Evolutionary conservation across 2,888 invertebrate genomes (phyloP).

Genomic region (Notodonta dromedarius): DNA sequence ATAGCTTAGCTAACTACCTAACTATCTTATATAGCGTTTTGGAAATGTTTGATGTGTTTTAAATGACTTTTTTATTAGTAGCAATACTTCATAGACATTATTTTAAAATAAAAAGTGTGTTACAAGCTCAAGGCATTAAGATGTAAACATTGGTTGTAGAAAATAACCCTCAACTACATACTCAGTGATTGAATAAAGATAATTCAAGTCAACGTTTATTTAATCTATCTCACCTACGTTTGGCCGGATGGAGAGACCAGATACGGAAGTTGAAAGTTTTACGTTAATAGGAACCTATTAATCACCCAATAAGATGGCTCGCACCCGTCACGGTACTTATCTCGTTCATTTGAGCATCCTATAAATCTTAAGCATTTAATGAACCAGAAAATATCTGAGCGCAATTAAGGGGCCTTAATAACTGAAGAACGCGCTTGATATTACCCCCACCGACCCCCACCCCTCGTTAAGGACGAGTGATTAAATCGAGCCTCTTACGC

Average conservation of each 20-base stretch:
- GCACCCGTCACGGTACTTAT: slow-evolving; percentile 49
- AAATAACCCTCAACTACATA: neutral
- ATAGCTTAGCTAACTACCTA: too few species aligned
- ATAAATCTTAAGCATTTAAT: slow-evolving; percentile 70
- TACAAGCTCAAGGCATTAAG: too few species aligned
- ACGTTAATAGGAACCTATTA: slow-evolving; percentile 22
- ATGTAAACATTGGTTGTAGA: neutral
- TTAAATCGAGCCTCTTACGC: slow-evolving; percentile 77
- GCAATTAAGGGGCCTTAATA: slow-evolving; percentile 75
- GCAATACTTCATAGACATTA: too few species aligned
- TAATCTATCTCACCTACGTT: slow-evolving; percentile 3
- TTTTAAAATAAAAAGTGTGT: too few species aligned
- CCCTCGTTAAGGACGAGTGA: slow-evolving; percentile 73
- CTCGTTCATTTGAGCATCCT: slow-evolving; percentile 49
- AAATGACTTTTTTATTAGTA: too few species aligned
- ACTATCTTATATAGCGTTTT: too few species aligned
- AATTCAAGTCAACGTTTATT: slow-evolving; percentile 10
- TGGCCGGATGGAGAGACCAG: slow-evolving; percentile 17
- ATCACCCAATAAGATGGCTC: slow-evolving; percentile 36
- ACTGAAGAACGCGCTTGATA: slow-evolving; percentile 75
- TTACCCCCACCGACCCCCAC: slow-evolving; percentile 50
- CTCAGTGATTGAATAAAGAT: slow-evolving; percentile 10
- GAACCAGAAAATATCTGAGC: slow-evolving; percentile 71
- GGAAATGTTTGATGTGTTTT: too few species aligned
- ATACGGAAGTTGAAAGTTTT: slow-evolving; percentile 22